A percentile compares a stretch with the other conserved stretches of the same genome.
These are phyloP conservation scores for Callipepla squamata DNA, from an alignment of 2,113 vertebrate species.

Conservation along the genomic window DNA sequence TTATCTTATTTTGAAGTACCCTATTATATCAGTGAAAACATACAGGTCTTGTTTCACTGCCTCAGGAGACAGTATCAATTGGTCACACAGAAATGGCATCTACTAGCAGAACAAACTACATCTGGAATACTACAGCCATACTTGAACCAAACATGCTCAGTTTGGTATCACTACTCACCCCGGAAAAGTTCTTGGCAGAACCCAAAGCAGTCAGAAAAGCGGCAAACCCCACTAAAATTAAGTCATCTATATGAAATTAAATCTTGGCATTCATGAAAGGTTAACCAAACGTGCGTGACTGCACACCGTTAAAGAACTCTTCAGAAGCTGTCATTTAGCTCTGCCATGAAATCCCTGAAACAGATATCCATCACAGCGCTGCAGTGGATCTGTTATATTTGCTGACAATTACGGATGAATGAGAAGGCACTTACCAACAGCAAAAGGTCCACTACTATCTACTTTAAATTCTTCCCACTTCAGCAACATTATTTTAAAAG, in stretches of 20 bases:
- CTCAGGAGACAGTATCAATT: not conserved
- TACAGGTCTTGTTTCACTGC: not conserved
- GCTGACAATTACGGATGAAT: not conserved
- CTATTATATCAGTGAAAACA: not conserved
- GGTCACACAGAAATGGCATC: not conserved
- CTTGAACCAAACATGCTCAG: not conserved
- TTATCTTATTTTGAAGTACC: not conserved
- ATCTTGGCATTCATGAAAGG: not conserved
- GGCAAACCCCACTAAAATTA: not conserved
- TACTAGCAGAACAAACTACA: not conserved
- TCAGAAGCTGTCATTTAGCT: not conserved
- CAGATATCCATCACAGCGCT: not conserved
- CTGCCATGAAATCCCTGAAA: not conserved
- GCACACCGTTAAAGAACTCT: not conserved
- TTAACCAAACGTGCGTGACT: not conserved
- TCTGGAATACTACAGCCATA: not conserved
- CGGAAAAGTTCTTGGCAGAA: not conserved
- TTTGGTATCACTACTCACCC: not conserved
- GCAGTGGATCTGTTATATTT: not conserved
- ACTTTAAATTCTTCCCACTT: constrained; percentile 30
- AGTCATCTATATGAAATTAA: not conserved
- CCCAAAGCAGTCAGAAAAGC: not conserved
- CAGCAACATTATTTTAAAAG: constrained; percentile 16
- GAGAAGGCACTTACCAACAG: constrained; percentile 44
- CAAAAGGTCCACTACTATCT: not conserved